Evolutionary conservation across 2,797 vertebrate species (phyloP).

Genomic region (Bradypodion ventrale): DNA sequence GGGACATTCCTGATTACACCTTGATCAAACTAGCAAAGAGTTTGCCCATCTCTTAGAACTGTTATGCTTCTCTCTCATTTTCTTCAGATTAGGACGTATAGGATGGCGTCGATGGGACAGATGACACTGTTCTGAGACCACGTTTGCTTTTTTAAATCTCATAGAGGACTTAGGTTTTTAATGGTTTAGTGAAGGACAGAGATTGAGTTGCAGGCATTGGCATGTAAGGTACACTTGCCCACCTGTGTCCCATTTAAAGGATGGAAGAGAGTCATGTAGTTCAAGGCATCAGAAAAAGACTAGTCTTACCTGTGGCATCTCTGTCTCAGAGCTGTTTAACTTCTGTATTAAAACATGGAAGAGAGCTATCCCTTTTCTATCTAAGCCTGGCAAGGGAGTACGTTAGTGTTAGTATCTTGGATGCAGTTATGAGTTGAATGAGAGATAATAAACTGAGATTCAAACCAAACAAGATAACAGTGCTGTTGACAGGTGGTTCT

Average conservation of each 20-base stretch:
- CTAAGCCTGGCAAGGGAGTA: too few species aligned
- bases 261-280: background rate
- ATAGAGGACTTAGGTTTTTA: too few species aligned
- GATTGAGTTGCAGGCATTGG: background rate
- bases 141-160: background rate
- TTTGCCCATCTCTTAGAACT: background rate
- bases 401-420: too few species aligned
- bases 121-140: background rate
- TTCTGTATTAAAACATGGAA: background rate
- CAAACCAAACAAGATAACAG: too few species aligned
- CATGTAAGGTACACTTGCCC: background rate
- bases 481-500: too few species aligned
- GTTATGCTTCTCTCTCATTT: background rate
- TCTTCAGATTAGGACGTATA: background rate
- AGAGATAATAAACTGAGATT: too few species aligned
- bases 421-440: too few species aligned
- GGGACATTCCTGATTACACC: background rate
- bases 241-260: background rate
- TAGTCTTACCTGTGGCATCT: background rate
- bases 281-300: background rate
- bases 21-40: background rate
- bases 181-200: background rate
- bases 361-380: too few species aligned
- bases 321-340: background rate
- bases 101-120: background rate